Base-by-base conservation (phyloP, 2,113 vertebrate genomes). In the Amphiprion percula region DNA sequence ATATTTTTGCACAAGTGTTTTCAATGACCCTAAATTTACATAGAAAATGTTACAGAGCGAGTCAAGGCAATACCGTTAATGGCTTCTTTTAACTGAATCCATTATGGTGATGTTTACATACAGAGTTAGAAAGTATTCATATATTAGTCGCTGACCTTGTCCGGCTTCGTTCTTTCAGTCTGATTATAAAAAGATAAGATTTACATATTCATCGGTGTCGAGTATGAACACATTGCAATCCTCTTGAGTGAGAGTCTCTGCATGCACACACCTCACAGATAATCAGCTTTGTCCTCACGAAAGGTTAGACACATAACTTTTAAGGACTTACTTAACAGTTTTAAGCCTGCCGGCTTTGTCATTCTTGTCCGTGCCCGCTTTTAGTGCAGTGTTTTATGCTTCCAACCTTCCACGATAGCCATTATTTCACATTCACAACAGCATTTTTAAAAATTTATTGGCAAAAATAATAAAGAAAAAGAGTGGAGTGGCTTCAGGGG, bases 181-280 rank as follows among this genome's bases (percentile, higher is more conserved):
- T 85, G 79, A 80, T 85, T 50, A 72, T 46, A 37, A 78, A 74
- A 54, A 62, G 28, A 19, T 5, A 26, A n/a, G 6, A 76, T 90
- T 79, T 79, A 30, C 80, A 86, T 84, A 86, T 79, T 79, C 80
- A 88, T 84, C 21, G 50, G 3, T 33, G 64, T 55, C 24, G 53
- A 60, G 70, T 77, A 23, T 49, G 52, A 70, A 46, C 74, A 61
- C 52, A 26, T 17, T 50, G 24, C 26, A 60, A 12, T 39, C 5
- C 44, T 60, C 63, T 28, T 23, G 33, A 65, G 28, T 41, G 73
- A 79, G 71, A 52, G 16, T 64, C 21, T 68, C 64, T 67, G 64
- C 68, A 37, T 69, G 63, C 72, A 68, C 73, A 78, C 68, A 49
- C 74, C 41, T 60, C 37, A 6, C 49, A 65, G 46, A 77, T 72